Evolutionary conservation across 1,140 invertebrate species (phyloP).

Genomic region (Pteromalus puparum): DNA sequence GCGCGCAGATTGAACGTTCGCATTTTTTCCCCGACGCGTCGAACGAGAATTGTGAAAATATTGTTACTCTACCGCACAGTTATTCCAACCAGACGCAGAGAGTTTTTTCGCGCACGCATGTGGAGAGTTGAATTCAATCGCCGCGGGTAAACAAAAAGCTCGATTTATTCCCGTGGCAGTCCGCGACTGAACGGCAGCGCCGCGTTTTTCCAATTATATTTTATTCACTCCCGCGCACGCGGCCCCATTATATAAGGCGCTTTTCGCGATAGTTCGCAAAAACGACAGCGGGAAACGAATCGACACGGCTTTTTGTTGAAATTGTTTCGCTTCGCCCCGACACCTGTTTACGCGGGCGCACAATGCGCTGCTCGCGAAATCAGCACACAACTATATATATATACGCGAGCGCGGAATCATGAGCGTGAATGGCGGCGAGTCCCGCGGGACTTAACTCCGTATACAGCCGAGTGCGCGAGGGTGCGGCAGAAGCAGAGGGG

Average conservation of each 20-base stretch:
- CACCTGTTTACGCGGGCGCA: not conserved
- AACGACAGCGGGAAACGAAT: conserved; percentile 23
- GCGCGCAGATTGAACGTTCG: not conserved
- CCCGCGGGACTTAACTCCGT: not conserved
- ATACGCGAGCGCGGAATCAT: conserved; percentile 18
- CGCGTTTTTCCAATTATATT: not conserved
- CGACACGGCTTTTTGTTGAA: conserved; percentile 36
- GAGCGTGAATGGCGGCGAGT: not conserved
- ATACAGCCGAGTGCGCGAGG: not conserved
- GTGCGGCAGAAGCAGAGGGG: not conserved
- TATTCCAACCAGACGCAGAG: not conserved
- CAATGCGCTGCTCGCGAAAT: conserved; percentile 23
- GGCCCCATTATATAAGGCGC: not conserved
- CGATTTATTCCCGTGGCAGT: not conserved
- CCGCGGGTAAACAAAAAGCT: not conserved
- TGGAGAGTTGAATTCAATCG: not conserved
- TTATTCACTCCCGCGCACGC: not conserved
- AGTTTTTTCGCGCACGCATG: not conserved
- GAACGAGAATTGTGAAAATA: not conserved
- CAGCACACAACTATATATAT: not conserved
- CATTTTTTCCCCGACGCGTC: not conserved
- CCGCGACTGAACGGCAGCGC: not conserved
- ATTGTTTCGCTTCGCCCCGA: conserved; percentile 9
- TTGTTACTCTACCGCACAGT: not conserved
- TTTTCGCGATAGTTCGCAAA: conserved; percentile 17